phyloP scores from a whole-genome alignment of 2,113 vertebrate species.

The Myrmecobius fasciatus region DNA sequence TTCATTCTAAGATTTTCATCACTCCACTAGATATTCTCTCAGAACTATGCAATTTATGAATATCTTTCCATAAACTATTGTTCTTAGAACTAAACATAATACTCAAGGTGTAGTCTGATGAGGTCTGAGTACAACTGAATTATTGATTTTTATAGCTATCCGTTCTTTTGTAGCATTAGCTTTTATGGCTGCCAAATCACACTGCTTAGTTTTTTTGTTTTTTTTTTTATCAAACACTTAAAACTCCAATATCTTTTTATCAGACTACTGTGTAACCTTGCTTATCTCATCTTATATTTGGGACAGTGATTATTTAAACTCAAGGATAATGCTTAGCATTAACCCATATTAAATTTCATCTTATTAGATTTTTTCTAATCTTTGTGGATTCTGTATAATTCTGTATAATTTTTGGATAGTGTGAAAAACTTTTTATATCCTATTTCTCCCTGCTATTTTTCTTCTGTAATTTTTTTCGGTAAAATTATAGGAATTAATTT shows the following conservation, averaged over 20 bases:
- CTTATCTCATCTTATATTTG: neutral
- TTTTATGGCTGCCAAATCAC: neutral
- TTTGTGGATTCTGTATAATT: neutral
- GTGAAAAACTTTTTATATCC: neutral
- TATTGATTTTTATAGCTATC: neutral
- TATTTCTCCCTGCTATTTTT: neutral
- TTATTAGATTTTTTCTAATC: neutral
- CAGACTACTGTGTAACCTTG: neutral
- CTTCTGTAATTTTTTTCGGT: neutral
- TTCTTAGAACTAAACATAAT: neutral
- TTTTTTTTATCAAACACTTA: neutral
- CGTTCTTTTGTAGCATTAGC: neutral
- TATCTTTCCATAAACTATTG: neutral
- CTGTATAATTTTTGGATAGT: neutral
- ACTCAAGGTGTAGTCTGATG: neutral
- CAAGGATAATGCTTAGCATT: neutral
- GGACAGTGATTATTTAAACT: neutral
- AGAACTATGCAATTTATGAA: neutral
- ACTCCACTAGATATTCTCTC: neutral
- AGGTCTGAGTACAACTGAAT: neutral
- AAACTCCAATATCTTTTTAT: neutral
- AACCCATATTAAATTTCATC: neutral
- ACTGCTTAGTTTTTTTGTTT: neutral
- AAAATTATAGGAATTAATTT: neutral
- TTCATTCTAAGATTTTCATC: neutral